Base-by-base conservation (phyloP, 2,113 vertebrate species). In the Datnioides undecimradiatus region DNA sequence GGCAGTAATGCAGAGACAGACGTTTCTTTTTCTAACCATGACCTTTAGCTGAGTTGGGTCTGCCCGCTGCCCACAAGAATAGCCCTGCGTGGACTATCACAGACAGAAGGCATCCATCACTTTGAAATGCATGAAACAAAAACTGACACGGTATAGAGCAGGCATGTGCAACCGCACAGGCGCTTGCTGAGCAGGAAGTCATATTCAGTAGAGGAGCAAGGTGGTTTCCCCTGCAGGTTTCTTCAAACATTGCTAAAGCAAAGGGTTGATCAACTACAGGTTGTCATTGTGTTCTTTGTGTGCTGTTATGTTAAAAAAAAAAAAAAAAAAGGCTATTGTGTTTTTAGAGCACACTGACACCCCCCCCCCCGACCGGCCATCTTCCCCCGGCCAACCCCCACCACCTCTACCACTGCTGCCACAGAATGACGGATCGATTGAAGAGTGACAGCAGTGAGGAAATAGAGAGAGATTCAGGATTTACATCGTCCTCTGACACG, bases 381-480 rank as follows among this genome's bases (percentile, higher is more conserved):
- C n/a, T n/a, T n/a, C 21, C 66, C 23, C 21, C 8, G 57, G 68
- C 29, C n/a, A 54, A 51, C 76, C 57, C 23, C 70, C 74, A 45
- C 71, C 68, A 67, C 57, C 79, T 77, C 69, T n/a, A 11, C 80
- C 79, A 43, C 83, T 63, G 77, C 83, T 63, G 77, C 82, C 80
- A 82, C 73, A 19, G 76, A 66, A 85, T 90, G 88, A 91, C 73
- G 14, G 90, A 91, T 94, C 88, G 87, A 94, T 92, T 25, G 85
- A 88, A 73, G 86, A 91, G 83, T 89, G 91, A 87, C 89, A 87
- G 89, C 69, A 33, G 79, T 68, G 87, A 83, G 88, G 88, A 91
- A 93, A 91, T 87, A 90, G 87, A 91, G 84, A 85, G 85, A 90
- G 87, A 92, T 91, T 88, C 76, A 80, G 87, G 89, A 93, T 91